Base-by-base conservation (phyloP, 2,888 invertebrate genomes). In the Epiblema foenella region DNA sequence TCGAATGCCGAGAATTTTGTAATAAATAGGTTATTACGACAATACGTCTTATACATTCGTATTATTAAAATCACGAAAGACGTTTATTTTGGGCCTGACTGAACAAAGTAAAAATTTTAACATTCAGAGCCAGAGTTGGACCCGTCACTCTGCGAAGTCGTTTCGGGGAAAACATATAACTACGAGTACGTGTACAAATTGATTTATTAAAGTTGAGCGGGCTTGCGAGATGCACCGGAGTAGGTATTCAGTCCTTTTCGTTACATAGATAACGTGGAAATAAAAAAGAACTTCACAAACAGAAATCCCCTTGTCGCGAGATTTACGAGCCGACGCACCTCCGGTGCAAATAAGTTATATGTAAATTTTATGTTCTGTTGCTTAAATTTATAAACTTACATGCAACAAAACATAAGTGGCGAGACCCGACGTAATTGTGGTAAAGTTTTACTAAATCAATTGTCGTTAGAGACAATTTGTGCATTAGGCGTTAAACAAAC, bases 191-290 rank as follows among this genome's bases (percentile, higher is more conserved):
- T 89, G 90, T 89, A 90, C 90, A 93, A 93, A 93, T 93, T 93
- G 93, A 93, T 93, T 93, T 93, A 93, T 93, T 90, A 89, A 93
- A 93, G 93, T 93, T 93, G 89, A 89, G 89, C 90, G 85, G 87
- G 88, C 83, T 85, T 79, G 80, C 82, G 86, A 89, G 89, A 89
- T 91, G 92, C 89, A 90, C 89, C 85, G 85, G 92, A 92, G 93
- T n/a, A n/a, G n/a, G n/a, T 90, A 91, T 89, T 89, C 90, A 87
- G 87, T 87, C 87, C 88, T 90, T 90, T 87, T 85, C 89, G 83
- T 87, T 88, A 88, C 87, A 87, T 89, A 90, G 91, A 91, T 91
- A 92, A 91, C 92, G 89, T 87, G 88, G 84, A 90, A 92, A 91
- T 92, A 92, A 92, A 93, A 91, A 92, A 89, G 89, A 87, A 93